Conservation (phyloP, 2,797 vertebrate species). For the Crocodylus rhombifer region DNA sequence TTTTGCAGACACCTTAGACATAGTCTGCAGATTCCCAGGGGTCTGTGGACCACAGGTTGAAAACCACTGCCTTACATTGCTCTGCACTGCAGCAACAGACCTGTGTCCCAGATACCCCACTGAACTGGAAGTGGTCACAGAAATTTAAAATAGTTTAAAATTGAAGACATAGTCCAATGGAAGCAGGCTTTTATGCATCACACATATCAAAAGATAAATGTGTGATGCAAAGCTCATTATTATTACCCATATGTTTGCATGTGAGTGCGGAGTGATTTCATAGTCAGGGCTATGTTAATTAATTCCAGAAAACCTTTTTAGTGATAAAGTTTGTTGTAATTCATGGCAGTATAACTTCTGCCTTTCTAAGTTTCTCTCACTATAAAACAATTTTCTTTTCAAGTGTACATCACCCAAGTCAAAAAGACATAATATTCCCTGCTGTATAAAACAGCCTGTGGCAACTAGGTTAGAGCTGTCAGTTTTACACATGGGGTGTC, state of each 20-base stretch:
- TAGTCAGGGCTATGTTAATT: not conserved
- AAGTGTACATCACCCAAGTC: slow-evolving; percentile 68
- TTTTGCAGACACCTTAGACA: no score
- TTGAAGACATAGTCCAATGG: not conserved
- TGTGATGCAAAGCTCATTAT: slow-evolving; percentile 1
- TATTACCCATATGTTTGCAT: not conserved
- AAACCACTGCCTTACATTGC: not conserved
- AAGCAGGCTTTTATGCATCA: not conserved
- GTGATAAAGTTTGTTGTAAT: slow-evolving; percentile 40
- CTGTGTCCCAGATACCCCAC: not conserved
- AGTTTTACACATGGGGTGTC: slow-evolving; percentile 73
- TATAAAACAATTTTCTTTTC: slow-evolving; percentile 73
- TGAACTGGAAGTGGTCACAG: not conserved
- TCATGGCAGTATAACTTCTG: slow-evolving; percentile 51
- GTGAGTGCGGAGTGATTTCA: slow-evolving; percentile 18
- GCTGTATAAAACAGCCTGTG: slow-evolving; percentile 61
- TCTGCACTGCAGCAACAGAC: not conserved
- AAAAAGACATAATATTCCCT: slow-evolving; percentile 71
- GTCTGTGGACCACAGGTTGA: no score
- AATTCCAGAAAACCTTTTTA: slow-evolving; percentile 44
- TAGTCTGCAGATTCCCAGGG: no score
- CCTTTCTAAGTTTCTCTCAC: slow-evolving; percentile 60
- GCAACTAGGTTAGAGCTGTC: slow-evolving; percentile 72
- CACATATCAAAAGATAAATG: slow-evolving; percentile 3
- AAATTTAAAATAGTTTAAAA: not conserved